phyloP scores from a whole-genome alignment of 2,888 invertebrate genomes.

The Ormyrus nitidulus region DNA sequence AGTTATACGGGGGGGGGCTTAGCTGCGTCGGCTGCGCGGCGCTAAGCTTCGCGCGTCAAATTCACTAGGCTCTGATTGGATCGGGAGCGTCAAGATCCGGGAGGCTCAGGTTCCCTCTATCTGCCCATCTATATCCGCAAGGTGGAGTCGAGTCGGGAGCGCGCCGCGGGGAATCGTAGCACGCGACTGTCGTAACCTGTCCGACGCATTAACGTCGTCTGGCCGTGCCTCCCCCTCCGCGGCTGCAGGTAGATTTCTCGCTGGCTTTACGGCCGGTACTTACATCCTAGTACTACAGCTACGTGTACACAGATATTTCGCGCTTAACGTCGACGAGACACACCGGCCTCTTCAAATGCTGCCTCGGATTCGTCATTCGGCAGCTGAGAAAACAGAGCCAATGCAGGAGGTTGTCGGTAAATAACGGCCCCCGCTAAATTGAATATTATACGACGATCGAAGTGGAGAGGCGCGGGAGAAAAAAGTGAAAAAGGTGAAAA shows the following conservation, averaged over 20 bases:
- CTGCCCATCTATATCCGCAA: background rate
- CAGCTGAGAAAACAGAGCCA: background rate
- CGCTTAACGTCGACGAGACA: slow-evolving; percentile 39
- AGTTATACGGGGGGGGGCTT: slow-evolving; percentile 47
- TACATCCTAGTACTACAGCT: slow-evolving; percentile 31
- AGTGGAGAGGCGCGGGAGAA: background rate
- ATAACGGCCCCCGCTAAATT: too few relatives aligned
- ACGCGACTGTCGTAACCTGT: slow-evolving; percentile 57
- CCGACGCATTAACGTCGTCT: slow-evolving; percentile 56
- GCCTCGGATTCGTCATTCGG: slow-evolving; percentile 24
- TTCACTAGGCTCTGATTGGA: slow-evolving; percentile 56
- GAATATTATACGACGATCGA: too few relatives aligned
- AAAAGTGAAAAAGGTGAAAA: background rate
- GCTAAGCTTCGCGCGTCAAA: slow-evolving; percentile 55
- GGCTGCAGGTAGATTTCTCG: background rate
- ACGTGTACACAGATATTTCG: slow-evolving; percentile 12
- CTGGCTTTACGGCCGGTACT: slow-evolving; percentile 55
- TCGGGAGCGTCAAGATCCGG: slow-evolving; percentile 40
- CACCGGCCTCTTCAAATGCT: slow-evolving; percentile 4
- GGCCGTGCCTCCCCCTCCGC: background rate
- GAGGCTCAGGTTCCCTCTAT: slow-evolving; percentile 5
- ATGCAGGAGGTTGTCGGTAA: background rate
- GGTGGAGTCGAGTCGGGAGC: too few relatives aligned
- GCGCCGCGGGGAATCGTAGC: slow-evolving; percentile 47
- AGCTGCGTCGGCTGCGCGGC: background rate